Evolutionary conservation across 2,797 vertebrate species (phyloP).

Genomic region (Leptodactylus fallax): DNA sequence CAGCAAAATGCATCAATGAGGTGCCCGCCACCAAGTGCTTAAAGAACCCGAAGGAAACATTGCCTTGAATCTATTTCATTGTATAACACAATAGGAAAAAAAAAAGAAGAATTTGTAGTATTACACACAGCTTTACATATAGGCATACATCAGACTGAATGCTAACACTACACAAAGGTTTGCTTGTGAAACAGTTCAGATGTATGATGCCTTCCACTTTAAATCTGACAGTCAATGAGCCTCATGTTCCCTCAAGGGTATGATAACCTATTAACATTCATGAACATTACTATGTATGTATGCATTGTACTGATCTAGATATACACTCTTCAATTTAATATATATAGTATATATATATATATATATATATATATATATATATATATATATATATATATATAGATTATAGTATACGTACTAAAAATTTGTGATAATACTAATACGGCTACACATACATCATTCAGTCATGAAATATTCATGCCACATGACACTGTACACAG

Average conservation of each 20-base stretch:
- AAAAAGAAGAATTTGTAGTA: too few relatives aligned
- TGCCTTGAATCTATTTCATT: background rate
- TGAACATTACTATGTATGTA: background rate
- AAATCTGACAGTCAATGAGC: slow-evolving; percentile 11
- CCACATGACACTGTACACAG: background rate
- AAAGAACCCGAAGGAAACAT: background rate
- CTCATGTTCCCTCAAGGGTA: background rate
- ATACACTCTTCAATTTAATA: background rate
- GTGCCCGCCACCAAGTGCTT: slow-evolving; percentile 17
- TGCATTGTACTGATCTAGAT: background rate
- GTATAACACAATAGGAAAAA: background rate
- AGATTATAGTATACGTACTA: too few relatives aligned
- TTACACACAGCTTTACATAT: background rate
- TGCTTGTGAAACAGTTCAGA: background rate
- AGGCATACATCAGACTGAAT: background rate
- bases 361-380: background rate
- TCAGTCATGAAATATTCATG: slow-evolving; percentile 20
- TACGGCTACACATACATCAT: background rate
- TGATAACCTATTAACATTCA: background rate
- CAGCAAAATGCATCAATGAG: background rate
- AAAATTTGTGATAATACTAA: background rate
- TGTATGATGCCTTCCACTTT: background rate
- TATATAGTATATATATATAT: background rate
- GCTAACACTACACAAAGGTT: slow-evolving; percentile 7
- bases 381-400: background rate